Base-by-base conservation (phyloP, 2,113 vertebrate species). In the Ovis aries region DNA sequence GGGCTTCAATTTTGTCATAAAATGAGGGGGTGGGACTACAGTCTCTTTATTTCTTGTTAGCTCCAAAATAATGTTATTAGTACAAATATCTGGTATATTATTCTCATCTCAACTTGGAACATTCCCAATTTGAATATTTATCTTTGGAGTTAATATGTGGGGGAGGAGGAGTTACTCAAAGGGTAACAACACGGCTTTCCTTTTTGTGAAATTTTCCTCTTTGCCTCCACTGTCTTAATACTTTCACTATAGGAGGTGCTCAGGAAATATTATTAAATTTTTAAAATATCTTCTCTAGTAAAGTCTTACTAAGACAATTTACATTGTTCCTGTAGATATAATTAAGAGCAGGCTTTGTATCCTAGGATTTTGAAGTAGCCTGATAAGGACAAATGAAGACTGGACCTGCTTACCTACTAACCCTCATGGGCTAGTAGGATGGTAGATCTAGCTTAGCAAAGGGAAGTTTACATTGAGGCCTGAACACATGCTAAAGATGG, bases 1-100 rank as follows among this genome's bases (percentile, higher is more conserved):
- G 33, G 36, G 77, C 77, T 89, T 89, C 91, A 97, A 83, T 97
- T 96, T 96, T 57, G 80, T 90, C 88, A 82, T 52, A 83, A 96
- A 97, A 91, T 64, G 33, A 96, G 36, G 50, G n/a, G 78, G 85
- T 33, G 95, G 52, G 87, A 91, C 16, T 64, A 82, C 1, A 64
- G 8, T 64, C 16, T 48, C 50, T 82, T 55, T 45, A n/a, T 74
- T 91, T 62, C 67, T 92, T 60, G 6, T 13, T 83, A 91, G 43
- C 91, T 97, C 8, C 53, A 78, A 62, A 87, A 93, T 53, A 86
- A 27, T 90, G 83, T 77, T 78, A 90, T 60, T 71, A 89, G 25
- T 62, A 87, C 40, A 95, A 93, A 50, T 74, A 84, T 43, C 62
- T 87, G 43, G 43, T 13, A 62, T 64, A 50, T 80, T 87, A 91